Evolutionary conservation across 2,797 vertebrate species (phyloP).

Genomic region (Myotis myotis): DNA sequence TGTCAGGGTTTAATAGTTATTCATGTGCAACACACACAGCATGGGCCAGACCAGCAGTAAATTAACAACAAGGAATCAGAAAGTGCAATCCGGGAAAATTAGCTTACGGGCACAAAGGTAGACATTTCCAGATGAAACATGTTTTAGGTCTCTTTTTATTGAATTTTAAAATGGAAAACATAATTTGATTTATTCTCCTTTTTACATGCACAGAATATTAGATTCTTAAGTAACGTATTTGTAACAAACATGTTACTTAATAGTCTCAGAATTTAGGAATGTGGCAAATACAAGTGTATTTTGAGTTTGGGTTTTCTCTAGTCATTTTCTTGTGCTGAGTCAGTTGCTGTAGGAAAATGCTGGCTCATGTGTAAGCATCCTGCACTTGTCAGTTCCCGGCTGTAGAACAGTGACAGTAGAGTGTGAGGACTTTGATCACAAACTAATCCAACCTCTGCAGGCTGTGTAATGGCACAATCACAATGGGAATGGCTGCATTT

Average conservation of each 20-base stretch:
- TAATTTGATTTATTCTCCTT: not conserved
- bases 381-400: not conserved
- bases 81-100: not conserved
- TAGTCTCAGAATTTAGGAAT: not conserved
- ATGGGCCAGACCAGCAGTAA: not conserved
- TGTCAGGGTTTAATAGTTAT: not conserved
- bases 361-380: not conserved
- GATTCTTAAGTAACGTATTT: not conserved
- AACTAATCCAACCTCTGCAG: not conserved
- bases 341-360: not conserved
- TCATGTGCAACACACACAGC: not conserved
- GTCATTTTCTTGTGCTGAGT: not conserved
- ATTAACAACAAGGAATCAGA: not conserved
- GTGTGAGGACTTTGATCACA: not conserved
- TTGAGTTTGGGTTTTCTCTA: not conserved
- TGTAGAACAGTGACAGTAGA: accelerated
- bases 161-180: not conserved
- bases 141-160: not conserved
- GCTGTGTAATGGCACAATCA: not conserved
- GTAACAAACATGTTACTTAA: not conserved
- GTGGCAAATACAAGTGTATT: not conserved
- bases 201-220: not conserved
- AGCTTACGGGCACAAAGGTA: not conserved
- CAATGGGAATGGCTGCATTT: accelerated
- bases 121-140: not conserved